Evolutionary conservation across 2,797 vertebrate species (phyloP).

Genomic region (Lateolabrax maculatus): DNA sequence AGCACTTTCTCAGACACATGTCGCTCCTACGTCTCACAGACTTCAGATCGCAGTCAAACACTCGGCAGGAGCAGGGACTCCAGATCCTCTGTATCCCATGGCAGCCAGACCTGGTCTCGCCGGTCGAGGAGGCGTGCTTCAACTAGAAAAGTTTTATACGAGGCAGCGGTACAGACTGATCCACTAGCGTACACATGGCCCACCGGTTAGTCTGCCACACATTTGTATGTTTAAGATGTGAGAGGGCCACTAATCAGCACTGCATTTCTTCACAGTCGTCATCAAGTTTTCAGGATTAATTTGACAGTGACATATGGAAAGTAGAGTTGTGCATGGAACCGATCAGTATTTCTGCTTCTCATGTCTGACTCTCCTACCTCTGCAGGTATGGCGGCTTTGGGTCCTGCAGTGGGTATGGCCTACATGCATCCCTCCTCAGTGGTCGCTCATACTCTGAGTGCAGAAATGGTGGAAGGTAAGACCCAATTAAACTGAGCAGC

Average conservation of each 20-base stretch:
- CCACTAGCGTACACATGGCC: slow-evolving; percentile 67
- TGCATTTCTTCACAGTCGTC: not conserved
- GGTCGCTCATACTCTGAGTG: slow-evolving; percentile 78
- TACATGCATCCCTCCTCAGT: slow-evolving; percentile 80
- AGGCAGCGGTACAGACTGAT: slow-evolving; percentile 87
- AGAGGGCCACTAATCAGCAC: not conserved
- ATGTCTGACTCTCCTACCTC: not conserved
- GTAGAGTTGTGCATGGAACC: not conserved
- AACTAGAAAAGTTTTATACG: slow-evolving; percentile 69
- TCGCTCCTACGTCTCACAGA: slow-evolving; percentile 7
- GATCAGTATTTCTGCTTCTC: not conserved
- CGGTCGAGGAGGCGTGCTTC: not conserved
- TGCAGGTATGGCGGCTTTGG: slow-evolving; percentile 45
- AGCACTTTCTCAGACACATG: slow-evolving; percentile 44
- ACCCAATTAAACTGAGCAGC: not conserved
- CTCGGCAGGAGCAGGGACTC: slow-evolving; percentile 24
- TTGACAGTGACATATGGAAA: not conserved
- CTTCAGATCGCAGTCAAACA: slow-evolving; percentile 16
- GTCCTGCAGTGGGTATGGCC: slow-evolving; percentile 58
- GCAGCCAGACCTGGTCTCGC: not conserved
- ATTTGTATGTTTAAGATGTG: not conserved
- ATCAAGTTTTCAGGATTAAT: not conserved
- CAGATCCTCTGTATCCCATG: slow-evolving; percentile 36
- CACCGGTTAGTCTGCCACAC: slow-evolving; percentile 77
- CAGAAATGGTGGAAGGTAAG: slow-evolving; percentile 90